Evolutionary conservation across 2,797 vertebrate genomes (phyloP).

Genomic region (Cyclopterus lumpus): DNA sequence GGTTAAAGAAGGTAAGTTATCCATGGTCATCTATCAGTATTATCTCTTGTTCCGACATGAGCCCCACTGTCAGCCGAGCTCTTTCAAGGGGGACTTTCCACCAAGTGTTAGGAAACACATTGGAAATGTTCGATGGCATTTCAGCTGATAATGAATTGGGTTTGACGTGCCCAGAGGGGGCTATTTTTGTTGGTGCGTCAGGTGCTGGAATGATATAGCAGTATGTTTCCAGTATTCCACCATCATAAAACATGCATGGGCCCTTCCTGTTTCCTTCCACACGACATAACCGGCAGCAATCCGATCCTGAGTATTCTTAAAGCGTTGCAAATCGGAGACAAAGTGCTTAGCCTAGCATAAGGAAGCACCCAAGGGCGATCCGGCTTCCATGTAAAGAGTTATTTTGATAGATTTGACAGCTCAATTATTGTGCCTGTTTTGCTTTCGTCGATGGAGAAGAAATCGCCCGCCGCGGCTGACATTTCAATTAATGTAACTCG

Average conservation of each 20-base stretch:
- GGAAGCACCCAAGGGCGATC: slow-evolving; percentile 63
- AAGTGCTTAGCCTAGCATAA: slow-evolving; percentile 63
- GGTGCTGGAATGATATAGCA: slow-evolving; percentile 7
- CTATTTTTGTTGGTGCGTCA: neutral
- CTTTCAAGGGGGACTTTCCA: slow-evolving; percentile 31
- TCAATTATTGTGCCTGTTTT: slow-evolving; percentile 78
- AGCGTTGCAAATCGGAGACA: slow-evolving; percentile 63
- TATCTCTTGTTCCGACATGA: slow-evolving; percentile 22
- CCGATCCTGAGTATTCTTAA: slow-evolving; percentile 58
- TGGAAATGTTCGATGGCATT: slow-evolving; percentile 47
- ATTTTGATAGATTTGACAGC: slow-evolving; percentile 75
- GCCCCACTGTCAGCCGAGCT: slow-evolving; percentile 12
- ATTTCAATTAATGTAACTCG: slow-evolving; percentile 75
- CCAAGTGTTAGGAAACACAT: slow-evolving; percentile 46
- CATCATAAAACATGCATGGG: slow-evolving; percentile 63
- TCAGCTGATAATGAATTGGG: slow-evolving; percentile 46
- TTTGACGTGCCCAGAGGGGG: slow-evolving; percentile 29
- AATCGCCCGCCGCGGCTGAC: slow-evolving; percentile 68
- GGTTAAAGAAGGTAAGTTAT: slow-evolving; percentile 63
- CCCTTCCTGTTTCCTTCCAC: slow-evolving; percentile 50
- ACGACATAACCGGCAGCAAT: slow-evolving; percentile 42
- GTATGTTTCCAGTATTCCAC: slow-evolving; percentile 5
- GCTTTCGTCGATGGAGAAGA: slow-evolving; percentile 59
- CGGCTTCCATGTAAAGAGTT: slow-evolving; percentile 48
- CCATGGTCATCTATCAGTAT: slow-evolving; percentile 7